These are phyloP conservation scores for Notodonta dromedarius DNA, from an alignment of 2,888 invertebrate genomes.

Conservation along the genomic window DNA sequence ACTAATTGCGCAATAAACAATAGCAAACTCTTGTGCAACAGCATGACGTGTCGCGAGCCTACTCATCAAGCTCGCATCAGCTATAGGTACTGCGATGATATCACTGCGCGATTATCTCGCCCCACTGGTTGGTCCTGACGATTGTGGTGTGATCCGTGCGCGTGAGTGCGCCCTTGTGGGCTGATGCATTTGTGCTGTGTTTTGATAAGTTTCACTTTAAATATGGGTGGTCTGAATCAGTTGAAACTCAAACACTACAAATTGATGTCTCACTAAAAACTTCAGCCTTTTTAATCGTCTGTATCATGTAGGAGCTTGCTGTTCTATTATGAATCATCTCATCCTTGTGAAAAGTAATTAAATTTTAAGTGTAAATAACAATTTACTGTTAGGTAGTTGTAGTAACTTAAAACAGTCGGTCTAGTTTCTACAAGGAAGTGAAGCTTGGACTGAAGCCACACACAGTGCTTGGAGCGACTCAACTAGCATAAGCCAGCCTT, in stretches of 20 bases:
- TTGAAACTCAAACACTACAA: too few species aligned
- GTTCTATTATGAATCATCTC: too few species aligned
- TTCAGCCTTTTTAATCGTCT: too few species aligned
- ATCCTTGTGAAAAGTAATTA: too few species aligned
- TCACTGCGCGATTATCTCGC: background rate
- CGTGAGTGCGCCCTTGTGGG: background rate
- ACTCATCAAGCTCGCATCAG: background rate
- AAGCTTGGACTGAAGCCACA: constrained; percentile 2
- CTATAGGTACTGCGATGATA: background rate
- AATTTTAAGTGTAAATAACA: too few species aligned
- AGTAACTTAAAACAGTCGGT: background rate
- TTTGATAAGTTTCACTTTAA: background rate
- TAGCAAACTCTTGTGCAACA: constrained; percentile 1
- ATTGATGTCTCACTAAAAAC: too few species aligned
- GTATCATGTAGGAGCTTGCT: too few species aligned
- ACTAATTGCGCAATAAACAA: background rate
- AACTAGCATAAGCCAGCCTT: background rate
- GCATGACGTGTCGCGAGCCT: constrained; percentile 1
- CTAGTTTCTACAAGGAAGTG: background rate
- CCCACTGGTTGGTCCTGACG: background rate
- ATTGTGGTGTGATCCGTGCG: background rate
- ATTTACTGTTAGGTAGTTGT: too few species aligned
- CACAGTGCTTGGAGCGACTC: background rate
- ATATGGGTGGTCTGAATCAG: too few species aligned
- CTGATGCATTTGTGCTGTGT: background rate